Evolutionary conservation across 2,113 vertebrate genomes (phyloP).

Genomic region (Tympanuchus pallidicinctus): DNA sequence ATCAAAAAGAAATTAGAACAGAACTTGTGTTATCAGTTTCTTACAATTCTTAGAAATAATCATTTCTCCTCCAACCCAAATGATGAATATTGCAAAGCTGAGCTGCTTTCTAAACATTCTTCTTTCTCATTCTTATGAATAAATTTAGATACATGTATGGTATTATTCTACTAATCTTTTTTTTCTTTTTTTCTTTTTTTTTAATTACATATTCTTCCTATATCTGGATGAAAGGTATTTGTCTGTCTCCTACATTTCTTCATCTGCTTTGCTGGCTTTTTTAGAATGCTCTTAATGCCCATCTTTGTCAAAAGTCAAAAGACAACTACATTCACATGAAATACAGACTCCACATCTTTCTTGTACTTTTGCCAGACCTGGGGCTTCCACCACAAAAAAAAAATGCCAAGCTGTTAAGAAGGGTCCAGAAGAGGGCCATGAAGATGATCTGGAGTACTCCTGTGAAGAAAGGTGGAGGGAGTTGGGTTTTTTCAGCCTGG

Average conservation of each 20-base stretch:
- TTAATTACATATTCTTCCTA: neutral
- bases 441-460: no score
- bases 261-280: neutral
- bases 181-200: accelerated
- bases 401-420: no score
- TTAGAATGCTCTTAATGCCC: neutral
- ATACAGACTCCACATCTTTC: no score
- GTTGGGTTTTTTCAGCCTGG: no score
- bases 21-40: neutral
- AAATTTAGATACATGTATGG: neutral
- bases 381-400: no score
- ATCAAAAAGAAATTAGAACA: neutral
- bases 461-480: no score
- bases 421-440: no score
- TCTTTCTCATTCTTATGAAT: neutral
- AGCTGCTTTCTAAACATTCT: neutral
- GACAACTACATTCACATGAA: neutral
- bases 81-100: neutral
- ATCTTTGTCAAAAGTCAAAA: neutral
- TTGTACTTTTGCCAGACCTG: no score
- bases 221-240: neutral
- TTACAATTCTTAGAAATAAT: neutral
- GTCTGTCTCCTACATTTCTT: neutral
- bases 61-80: accelerated
- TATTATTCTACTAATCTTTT: neutral